Evolutionary conservation across 2,888 invertebrate genomes (phyloP).

Genomic region (Athalia circularis): DNA sequence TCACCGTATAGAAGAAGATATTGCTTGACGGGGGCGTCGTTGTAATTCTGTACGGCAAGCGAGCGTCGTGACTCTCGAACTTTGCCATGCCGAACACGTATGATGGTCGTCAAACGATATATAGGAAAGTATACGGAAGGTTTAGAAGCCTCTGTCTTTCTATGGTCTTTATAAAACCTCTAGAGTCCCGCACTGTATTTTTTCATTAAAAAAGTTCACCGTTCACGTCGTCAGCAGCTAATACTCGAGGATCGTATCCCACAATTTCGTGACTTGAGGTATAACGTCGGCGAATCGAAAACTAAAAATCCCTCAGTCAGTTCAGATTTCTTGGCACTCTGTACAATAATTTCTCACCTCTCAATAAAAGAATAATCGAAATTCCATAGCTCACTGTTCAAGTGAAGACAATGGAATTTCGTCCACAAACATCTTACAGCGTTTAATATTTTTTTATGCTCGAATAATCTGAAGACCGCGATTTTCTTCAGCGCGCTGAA

Average conservation of each 20-base stretch:
- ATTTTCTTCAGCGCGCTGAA: too few species aligned
- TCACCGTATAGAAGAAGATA: background rate
- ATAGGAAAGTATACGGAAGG: conserved; percentile 31
- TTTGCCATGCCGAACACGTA: conserved; percentile 40
- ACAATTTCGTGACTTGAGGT: background rate
- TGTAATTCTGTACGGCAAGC: conserved; percentile 32
- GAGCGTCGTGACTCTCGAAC: conserved; percentile 30
- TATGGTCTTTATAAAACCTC: background rate
- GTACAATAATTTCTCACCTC: too few species aligned
- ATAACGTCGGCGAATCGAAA: too few species aligned
- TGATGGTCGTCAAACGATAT: conserved; percentile 23
- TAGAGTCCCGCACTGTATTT: conserved; percentile 2
- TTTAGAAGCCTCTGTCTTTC: conserved; percentile 28
- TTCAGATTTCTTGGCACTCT: too few species aligned
- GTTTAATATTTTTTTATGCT: too few species aligned
- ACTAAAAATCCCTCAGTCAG: too few species aligned
- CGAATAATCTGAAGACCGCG: too few species aligned
- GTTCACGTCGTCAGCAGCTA: background rate
- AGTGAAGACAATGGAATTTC: too few species aligned
- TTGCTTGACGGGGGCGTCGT: conserved; percentile 30
- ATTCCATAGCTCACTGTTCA: too few species aligned
- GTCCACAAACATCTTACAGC: too few species aligned
- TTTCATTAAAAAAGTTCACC: conserved; percentile 25
- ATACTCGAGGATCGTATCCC: background rate
- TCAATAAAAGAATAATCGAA: too few species aligned